These are phyloP conservation scores for Hippoglossus stenolepis DNA, from an alignment of 2,113 vertebrate genomes.

Conservation along the genomic window DNA sequence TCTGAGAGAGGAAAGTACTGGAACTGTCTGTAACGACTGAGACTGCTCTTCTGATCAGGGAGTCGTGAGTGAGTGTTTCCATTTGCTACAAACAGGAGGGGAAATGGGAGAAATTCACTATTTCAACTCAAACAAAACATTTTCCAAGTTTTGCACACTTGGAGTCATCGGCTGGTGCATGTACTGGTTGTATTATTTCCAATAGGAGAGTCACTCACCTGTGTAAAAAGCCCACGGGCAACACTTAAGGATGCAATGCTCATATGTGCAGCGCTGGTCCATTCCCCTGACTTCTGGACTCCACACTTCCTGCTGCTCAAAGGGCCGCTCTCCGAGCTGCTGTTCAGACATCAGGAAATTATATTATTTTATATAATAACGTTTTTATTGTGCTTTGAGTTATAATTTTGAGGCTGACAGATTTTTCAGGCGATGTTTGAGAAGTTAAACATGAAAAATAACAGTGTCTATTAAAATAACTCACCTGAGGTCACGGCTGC, in stretches of 20 bases:
- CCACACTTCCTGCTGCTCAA: conserved; percentile 41
- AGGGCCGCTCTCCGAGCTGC: conserved; percentile 46
- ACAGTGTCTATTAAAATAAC: neutral
- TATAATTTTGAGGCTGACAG: too few species aligned
- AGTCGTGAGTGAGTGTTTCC: conserved; percentile 80
- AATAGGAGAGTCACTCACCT: conserved; percentile 61
- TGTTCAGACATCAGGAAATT: neutral
- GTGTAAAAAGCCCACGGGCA: conserved; percentile 60
- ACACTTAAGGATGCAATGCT: conserved; percentile 60
- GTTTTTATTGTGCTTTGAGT: too few species aligned
- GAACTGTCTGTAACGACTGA: conserved; percentile 82
- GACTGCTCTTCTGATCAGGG: conserved; percentile 80
- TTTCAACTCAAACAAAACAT: neutral
- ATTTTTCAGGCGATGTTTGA: too few species aligned
- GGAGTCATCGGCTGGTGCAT: neutral
- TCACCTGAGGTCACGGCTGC: conserved; percentile 73
- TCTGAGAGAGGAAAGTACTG: conserved; percentile 82
- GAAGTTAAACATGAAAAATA: too few species aligned
- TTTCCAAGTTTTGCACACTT: neutral
- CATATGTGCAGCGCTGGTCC: conserved; percentile 34
- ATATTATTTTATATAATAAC: too few species aligned
- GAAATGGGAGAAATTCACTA: neutral
- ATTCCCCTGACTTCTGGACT: conserved; percentile 40
- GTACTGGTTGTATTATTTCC: neutral
- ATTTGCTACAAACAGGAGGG: conserved; percentile 48